Percentiles rank a stretch among this genome's conserved stretches.
Evolutionary conservation across 2,113 vertebrate genomes (phyloP).

Genomic region (Hyla sarda): DNA sequence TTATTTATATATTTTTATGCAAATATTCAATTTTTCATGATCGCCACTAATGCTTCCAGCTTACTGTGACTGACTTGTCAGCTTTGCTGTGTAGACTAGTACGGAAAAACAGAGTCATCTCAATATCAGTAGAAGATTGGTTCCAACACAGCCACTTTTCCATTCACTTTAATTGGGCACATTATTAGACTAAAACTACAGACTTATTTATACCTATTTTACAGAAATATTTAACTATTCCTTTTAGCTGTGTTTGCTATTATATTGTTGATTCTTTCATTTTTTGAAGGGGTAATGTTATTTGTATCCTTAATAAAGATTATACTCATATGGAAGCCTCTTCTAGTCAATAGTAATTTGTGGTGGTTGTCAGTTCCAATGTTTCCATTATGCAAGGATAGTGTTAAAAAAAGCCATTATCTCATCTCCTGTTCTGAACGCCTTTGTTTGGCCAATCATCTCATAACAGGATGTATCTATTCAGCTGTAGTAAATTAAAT

Average conservation of each 20-base stretch:
- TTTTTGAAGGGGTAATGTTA: neutral
- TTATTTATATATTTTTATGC: no score
- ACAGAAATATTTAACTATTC: no score
- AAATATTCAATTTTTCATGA: no score
- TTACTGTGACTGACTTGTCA: neutral
- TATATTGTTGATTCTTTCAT: no score
- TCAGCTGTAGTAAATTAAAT: slow-evolving; percentile 37
- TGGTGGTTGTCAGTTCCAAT: neutral
- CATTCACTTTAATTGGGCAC: no score
- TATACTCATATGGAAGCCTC: neutral
- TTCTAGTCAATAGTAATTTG: neutral
- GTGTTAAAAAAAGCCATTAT: slow-evolving; percentile 22
- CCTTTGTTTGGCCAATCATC: slow-evolving; percentile 23
- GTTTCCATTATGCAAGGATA: slow-evolving; percentile 11
- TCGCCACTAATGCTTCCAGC: no score
- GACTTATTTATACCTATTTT: no score
- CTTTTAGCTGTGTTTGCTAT: no score
- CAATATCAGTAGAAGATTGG: no score
- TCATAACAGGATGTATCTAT: slow-evolving; percentile 30
- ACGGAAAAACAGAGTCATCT: neutral
- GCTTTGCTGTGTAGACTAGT: neutral
- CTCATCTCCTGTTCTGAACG: slow-evolving; percentile 34
- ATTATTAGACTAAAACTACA: no score
- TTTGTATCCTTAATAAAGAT: neutral
- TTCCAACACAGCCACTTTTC: no score